These are phyloP conservation scores for Gymnocypris eckloni DNA, from an alignment of 2,797 vertebrate species.

Conservation along the genomic window DNA sequence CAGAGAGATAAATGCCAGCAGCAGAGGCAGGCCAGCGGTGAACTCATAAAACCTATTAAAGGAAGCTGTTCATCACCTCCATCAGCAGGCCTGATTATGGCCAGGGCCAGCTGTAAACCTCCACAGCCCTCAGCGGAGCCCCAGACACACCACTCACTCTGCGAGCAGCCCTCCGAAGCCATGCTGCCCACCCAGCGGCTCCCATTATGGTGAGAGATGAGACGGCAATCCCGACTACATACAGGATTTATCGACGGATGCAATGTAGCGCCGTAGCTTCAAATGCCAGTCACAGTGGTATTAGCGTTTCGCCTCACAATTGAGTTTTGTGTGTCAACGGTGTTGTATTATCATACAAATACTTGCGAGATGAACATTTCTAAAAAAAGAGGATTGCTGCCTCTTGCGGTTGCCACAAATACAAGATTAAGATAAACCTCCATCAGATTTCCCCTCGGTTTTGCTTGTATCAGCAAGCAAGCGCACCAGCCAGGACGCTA, in stretches of 20 bases:
- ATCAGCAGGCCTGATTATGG: slow-evolving; percentile 80
- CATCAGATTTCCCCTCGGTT: slow-evolving; percentile 56
- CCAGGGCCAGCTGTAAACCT: slow-evolving; percentile 68
- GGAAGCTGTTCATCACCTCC: slow-evolving; percentile 77
- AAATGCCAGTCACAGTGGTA: slow-evolving; percentile 34
- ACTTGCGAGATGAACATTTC: slow-evolving; percentile 32
- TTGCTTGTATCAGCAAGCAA: slow-evolving; percentile 67
- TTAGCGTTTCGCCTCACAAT: background rate
- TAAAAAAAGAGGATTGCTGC: slow-evolving; percentile 50
- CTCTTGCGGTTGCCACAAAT: slow-evolving; percentile 48
- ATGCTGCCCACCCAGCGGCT: slow-evolving; percentile 49
- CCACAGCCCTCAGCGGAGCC: slow-evolving; percentile 47
- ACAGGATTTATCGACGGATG: slow-evolving; percentile 45
- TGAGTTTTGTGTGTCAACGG: background rate
- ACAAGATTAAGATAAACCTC: slow-evolving; percentile 65
- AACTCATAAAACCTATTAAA: slow-evolving; percentile 85
- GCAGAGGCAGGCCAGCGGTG: slow-evolving; percentile 75
- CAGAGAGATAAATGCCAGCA: slow-evolving; percentile 81
- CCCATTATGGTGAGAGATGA: slow-evolving; percentile 60
- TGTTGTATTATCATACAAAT: slow-evolving; percentile 40
- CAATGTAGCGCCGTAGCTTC: slow-evolving; percentile 9
- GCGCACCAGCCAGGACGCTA: slow-evolving; percentile 61
- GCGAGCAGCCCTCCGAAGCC: slow-evolving; percentile 26
- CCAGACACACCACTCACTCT: slow-evolving; percentile 49
- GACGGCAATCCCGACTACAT: slow-evolving; percentile 28